Conservation (phyloP, 2,797 vertebrate genomes). For the Zenarchopterus dispar region DNA sequence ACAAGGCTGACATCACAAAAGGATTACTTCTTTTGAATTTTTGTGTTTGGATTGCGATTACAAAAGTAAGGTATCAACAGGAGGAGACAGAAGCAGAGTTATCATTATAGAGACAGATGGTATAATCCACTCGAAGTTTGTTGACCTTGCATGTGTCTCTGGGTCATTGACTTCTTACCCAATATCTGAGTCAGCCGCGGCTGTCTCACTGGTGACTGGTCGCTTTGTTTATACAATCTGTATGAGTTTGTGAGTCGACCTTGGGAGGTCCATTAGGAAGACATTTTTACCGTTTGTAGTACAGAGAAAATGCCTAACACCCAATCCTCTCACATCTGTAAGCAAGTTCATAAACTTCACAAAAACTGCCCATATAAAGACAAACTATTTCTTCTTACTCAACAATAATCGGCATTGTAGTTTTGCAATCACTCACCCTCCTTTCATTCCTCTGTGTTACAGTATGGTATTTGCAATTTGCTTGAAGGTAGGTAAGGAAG, state of each 20-base stretch:
- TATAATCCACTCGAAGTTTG: constrained; percentile 24
- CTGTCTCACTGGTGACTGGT: constrained; percentile 53
- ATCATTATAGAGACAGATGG: neutral
- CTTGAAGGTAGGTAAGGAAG: constrained; percentile 27
- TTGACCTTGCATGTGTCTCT: constrained; percentile 55
- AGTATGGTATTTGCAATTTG: constrained; percentile 1
- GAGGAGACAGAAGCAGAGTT: constrained; percentile 1
- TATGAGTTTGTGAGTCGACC: constrained; percentile 10
- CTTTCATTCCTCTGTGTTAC: constrained; percentile 33
- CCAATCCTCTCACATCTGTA: constrained; percentile 36
- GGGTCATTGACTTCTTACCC: constrained; percentile 68
- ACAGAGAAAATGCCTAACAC: constrained; percentile 24
- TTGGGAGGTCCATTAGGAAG: constrained; percentile 31
- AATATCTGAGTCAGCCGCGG: constrained; percentile 52
- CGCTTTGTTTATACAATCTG: constrained; percentile 40
- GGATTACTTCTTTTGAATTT: constrained; percentile 27
- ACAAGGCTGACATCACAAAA: constrained; percentile 41
- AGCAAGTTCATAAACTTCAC: constrained; percentile 46
- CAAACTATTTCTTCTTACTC: constrained; percentile 53
- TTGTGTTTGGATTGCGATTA: constrained; percentile 7
- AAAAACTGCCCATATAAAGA: constrained; percentile 66
- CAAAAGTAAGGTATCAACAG: neutral
- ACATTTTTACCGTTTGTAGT: constrained; percentile 30
- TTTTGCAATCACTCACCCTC: constrained; percentile 22
- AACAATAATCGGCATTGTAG: constrained; percentile 37